These are phyloP conservation scores for Strigamia transsilvanica DNA, from an alignment of 2,888 invertebrate species.

Conservation along the genomic window DNA sequence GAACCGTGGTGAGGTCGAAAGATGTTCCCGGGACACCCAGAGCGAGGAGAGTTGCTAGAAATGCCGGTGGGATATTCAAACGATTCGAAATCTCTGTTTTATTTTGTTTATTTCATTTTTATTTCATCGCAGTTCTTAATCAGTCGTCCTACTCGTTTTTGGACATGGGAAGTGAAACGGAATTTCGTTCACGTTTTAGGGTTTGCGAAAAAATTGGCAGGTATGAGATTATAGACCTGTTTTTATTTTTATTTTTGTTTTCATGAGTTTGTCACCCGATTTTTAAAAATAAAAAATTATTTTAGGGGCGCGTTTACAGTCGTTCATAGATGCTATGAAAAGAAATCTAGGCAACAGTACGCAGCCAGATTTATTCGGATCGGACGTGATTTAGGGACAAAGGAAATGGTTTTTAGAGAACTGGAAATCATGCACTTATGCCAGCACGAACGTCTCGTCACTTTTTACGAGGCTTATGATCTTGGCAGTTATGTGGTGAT, in stretches of 20 bases:
- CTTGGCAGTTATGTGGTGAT: constrained; percentile 52
- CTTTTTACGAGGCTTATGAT: constrained; percentile 50
- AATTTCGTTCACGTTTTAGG: constrained; percentile 23
- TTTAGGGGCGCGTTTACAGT: constrained; percentile 54
- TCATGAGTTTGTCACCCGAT: neutral
- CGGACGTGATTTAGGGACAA: constrained; percentile 51
- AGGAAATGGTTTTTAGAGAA: constrained; percentile 51
- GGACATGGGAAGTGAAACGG: neutral
- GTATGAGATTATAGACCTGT: neutral
- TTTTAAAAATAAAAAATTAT: neutral
- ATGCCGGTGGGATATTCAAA: neutral
- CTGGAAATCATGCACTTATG: constrained; percentile 51
- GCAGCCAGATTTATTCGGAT: constrained; percentile 52
- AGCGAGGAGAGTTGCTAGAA: neutral
- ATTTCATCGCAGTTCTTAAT: neutral
- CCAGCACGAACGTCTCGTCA: constrained; percentile 26
- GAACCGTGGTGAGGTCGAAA: neutral
- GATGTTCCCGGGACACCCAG: neutral
- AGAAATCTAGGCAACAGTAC: constrained; percentile 39
- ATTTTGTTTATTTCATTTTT: neutral
- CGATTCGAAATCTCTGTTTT: neutral
- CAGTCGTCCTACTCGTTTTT: neutral
- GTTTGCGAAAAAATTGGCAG: constrained; percentile 53
- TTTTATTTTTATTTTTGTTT: neutral
- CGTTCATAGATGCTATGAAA: constrained; percentile 51